Percentiles rank a stretch among this genome's conserved stretches.
Evolutionary conservation across 2,113 vertebrate genomes (phyloP).

Genomic region (Pampusana beccarii): DNA sequence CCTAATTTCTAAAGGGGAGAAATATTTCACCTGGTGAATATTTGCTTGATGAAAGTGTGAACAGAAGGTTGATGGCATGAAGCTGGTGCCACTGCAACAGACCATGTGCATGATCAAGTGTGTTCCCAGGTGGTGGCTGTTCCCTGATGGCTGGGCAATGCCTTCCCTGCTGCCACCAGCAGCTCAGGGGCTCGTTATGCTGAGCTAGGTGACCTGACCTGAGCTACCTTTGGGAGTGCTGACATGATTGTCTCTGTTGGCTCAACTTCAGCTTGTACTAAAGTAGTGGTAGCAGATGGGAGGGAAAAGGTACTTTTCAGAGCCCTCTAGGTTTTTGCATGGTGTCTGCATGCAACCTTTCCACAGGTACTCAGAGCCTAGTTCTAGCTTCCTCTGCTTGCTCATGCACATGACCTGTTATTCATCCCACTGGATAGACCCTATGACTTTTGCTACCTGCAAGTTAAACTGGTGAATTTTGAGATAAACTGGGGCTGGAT

Average conservation of each 20-base stretch:
- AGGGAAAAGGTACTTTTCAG: neutral
- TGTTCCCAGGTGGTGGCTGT: neutral
- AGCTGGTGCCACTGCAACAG: neutral
- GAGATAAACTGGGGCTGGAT: neutral
- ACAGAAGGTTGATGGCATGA: neutral
- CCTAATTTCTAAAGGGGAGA: neutral
- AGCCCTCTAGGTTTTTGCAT: neutral
- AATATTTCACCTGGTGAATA: neutral
- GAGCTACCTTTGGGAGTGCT: neutral
- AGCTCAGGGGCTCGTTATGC: neutral
- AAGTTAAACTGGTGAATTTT: neutral
- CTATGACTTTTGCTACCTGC: neutral
- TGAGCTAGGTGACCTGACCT: neutral
- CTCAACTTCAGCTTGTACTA: neutral
- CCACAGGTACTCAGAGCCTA: neutral
- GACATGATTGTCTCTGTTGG: neutral
- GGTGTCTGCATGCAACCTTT: neutral
- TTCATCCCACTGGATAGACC: neutral
- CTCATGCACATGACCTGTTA: neutral
- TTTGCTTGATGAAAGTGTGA: neutral
- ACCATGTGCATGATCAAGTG: neutral
- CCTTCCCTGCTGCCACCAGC: neutral
- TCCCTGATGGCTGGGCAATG: accelerated
- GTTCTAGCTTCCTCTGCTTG: neutral
- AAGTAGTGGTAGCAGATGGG: neutral